Conservation (phyloP, 2,113 vertebrate species). For the Pyxicephalus adspersus region DNA sequence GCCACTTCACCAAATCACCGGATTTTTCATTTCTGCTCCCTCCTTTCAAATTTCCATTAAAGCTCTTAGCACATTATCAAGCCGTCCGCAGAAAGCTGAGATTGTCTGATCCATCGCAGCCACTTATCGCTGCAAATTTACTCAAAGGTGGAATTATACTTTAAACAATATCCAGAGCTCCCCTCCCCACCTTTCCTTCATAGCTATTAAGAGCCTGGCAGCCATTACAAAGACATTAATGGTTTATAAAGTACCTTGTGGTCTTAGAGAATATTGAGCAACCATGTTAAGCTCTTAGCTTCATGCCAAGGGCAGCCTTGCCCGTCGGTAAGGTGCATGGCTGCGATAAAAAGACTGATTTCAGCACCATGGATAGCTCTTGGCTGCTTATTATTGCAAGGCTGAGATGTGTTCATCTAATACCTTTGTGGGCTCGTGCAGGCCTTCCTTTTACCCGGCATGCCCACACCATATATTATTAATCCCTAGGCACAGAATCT, state of each 20-base stretch:
- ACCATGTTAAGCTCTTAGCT: background rate
- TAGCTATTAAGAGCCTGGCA: background rate
- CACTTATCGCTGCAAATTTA: no score
- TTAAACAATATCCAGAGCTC: background rate
- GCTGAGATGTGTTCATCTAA: background rate
- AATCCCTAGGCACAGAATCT: constrained; percentile 14
- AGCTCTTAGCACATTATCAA: background rate
- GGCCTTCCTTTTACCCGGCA: background rate
- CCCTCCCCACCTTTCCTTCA: background rate
- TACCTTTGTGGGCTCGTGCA: background rate
- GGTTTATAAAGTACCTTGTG: background rate
- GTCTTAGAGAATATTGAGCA: background rate
- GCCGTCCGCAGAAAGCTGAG: background rate
- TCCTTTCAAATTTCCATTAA: no score
- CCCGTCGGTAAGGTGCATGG: background rate
- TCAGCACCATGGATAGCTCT: constrained; percentile 6
- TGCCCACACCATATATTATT: background rate
- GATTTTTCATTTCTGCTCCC: no score
- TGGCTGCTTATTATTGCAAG: background rate
- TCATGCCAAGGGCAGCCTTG: background rate
- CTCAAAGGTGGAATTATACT: no score
- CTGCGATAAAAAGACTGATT: background rate
- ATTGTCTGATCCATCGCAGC: background rate
- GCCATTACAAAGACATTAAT: background rate
- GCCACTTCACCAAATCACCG: no score